Base-by-base conservation (phyloP, 2,888 invertebrate species). In the Cephus nigrinus region DNA sequence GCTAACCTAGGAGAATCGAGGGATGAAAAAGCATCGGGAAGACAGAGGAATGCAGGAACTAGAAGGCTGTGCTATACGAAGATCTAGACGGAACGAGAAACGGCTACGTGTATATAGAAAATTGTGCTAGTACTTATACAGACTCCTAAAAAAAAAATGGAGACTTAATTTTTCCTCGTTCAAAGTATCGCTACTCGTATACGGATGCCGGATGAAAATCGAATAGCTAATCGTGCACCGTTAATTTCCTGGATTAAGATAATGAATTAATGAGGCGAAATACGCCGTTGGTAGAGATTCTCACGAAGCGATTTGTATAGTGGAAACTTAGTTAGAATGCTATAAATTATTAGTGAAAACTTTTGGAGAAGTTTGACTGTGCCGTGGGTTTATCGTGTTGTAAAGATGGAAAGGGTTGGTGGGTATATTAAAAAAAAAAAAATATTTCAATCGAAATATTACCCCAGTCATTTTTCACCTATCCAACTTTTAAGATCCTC, bases 381-480 rank as follows among this genome's bases (percentile, higher is more conserved):
- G 55, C 55, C 2, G 55, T 55, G 23, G 5, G 55, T 55, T 55
- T 5, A 55, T 55, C 15, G 55, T 55, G 23, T 23, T 23, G 23
- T 55, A 23, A 40, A 40, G 40, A 5, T 23, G 40, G 40, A 40
- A 55, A 23, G 23, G 55, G 9, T 55, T 1, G 23, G 9, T 9
- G 9, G 55, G 23, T 55, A 55, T 55, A 35, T 55, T 15, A 55
- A 55, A 55, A 23, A 40, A 40, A 36, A 4, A 36, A 4, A 81
- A 78, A 81, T 80, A 81, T 80, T 81, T 82, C 73, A 30, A 55
- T 32, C 36, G 11, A 76, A 76, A 73, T 71, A 72, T 35, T 34
- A 36, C 12, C 33, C 33, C 23, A 36, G 78, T 76, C 74, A 82
- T 82, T 82, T 81, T 82, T 82, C 79, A 82, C 71, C 12, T 75